Percentiles rank a stretch among this genome's conserved stretches.
Evolutionary conservation across 2,113 vertebrate species (phyloP).

Genomic region (Barbus barbus): DNA sequence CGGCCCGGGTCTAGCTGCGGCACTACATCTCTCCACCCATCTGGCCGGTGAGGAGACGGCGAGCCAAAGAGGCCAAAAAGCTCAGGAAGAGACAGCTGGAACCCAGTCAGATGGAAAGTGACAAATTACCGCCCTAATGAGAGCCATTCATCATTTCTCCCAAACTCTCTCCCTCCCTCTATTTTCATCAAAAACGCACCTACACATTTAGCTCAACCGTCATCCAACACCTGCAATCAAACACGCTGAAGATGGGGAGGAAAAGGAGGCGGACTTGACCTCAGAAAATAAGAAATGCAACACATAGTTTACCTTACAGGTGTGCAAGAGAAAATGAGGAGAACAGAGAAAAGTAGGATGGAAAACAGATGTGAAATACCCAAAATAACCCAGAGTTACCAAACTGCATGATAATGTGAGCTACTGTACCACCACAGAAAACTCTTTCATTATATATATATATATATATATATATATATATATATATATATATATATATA

Average conservation of each 20-base stretch:
- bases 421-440: too few relatives aligned
- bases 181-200: constrained; percentile 44
- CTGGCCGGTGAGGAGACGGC: constrained; percentile 69
- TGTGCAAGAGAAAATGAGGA: constrained; percentile 48
- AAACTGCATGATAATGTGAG: neutral
- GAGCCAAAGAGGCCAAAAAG: constrained; percentile 65
- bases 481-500: too few relatives aligned
- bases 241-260: neutral
- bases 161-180: constrained; percentile 43
- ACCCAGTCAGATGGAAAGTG: constrained; percentile 81
- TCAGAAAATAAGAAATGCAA: constrained; percentile 10
- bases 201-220: constrained; percentile 17
- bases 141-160: constrained; percentile 81
- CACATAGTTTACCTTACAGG: constrained; percentile 40
- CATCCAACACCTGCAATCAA: constrained; percentile 49
- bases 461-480: too few relatives aligned
- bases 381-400: neutral
- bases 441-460: too few relatives aligned
- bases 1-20: constrained; percentile 29
- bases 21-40: constrained; percentile 72
- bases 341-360: neutral
- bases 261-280: constrained; percentile 6
- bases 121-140: constrained; percentile 82
- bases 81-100: constrained; percentile 81
- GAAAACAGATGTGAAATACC: neutral